Base-by-base conservation (phyloP, 2,113 vertebrate species). In the Mormyrus lacerda region DNA sequence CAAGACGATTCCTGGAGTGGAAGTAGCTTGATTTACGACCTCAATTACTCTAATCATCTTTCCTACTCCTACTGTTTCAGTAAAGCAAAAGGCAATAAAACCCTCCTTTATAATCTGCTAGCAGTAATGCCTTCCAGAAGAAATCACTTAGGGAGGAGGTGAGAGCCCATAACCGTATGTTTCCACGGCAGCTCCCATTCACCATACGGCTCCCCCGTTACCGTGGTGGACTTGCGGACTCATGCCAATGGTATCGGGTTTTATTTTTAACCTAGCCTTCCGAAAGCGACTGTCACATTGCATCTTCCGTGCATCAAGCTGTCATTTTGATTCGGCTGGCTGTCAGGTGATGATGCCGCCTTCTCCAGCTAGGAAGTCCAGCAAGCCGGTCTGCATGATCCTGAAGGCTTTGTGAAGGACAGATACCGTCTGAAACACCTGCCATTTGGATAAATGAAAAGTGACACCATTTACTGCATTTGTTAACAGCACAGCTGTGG, bases 41-140 rank as follows among this genome's bases (percentile, higher is more conserved):
- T 48, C 84, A 76, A 87, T 89, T 86, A 48, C 55, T 87, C 89
- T 76, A 73, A 89, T 89, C 89, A 89, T 89, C 84, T 87, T 69
- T 87, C 55, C 89, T 51, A 42, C 84, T 87, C 89, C 85, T 19
- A 47, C 89, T 42, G 83, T 89, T 61, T 89, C 89, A 50, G 84
- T 86, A 87, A 89, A 42, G 58, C 83, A 87, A 89, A 58, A 73
- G 61, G 58, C 89, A 86, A 89, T 89, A 89, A 89, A 89, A 73
- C 89, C 44, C 2, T 79, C 15, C 73, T 79, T 73, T 86, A 89
- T 87, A 76, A 79, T 87, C 84, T 89, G 44, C 42, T 73, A 76
- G 89, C 89, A 42, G 27, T 87, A 89, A 87, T 76, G 47, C 31
- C 31, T 48, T 85, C 84, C 58, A 27, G 61, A 86, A 50, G 85